Base-by-base conservation (phyloP, 2,113 vertebrate genomes). In the Numenius arquata region DNA sequence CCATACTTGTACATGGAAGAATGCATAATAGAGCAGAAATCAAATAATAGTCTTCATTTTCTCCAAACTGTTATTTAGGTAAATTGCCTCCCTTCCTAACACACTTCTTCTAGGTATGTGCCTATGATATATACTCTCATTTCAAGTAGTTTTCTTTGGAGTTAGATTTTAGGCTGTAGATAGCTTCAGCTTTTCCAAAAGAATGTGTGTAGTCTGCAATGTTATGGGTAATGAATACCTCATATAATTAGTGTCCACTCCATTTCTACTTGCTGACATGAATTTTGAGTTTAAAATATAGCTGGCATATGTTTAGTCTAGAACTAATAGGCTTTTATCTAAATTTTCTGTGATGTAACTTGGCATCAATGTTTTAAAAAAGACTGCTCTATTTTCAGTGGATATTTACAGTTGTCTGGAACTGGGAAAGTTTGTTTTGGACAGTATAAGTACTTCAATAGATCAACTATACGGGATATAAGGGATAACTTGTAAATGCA, bases 271-370 rank as follows among this genome's bases (percentile, higher is more conserved):
- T 93, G 92, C 83, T 93, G 90, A 96, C 90, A 81, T 72, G 45
- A 78, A 75, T 58, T 91, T 81, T 85, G 70, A 87, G 27, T 81
- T 95, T 92, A 89, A 97, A 94, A 93, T 95, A 94, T 75, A 73
- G 34, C 65, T 85, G 66, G 86, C 9, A 25, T 90, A 45, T 93
- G 70, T 94, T 96, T 96, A 93, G 86, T 95, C 95, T 94, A 89
- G 83, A 94, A 82, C 36, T 86, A 86, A 88, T 32, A 38, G 50
- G 23, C 23, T 95, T 93, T 95, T 96, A 95, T 90, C 86, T 95
- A 90, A 65, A 77, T 95, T 92, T 97, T 95, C 86, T 96, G 76
- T 90, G 90, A 95, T 75, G 74, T 84, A 96, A 97, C 48, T 87
- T 87, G 73, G 40, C 85, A 89, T 85, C n/a, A 52, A 71, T 72